These are phyloP conservation scores for Drosophila tristis DNA, from an alignment of 1,140 invertebrate genomes.

Conservation along the genomic window DNA sequence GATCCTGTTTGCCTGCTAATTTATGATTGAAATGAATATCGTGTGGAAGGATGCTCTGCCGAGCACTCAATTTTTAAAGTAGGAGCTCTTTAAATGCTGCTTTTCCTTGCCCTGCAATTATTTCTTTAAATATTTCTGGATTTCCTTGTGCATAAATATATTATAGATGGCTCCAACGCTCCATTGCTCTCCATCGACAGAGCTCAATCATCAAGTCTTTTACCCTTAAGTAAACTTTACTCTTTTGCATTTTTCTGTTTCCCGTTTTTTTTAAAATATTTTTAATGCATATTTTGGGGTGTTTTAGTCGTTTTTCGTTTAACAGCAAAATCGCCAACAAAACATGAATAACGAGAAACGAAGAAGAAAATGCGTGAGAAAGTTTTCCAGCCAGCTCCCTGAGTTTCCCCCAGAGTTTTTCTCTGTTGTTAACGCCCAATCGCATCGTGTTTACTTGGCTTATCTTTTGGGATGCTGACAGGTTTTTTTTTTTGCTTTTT, in stretches of 20 bases:
- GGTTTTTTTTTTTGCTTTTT: constrained; percentile 25
- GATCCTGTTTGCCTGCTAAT: constrained; percentile 20
- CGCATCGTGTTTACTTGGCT: constrained; percentile 58
- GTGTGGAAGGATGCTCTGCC: neutral
- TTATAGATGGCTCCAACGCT: constrained; percentile 28
- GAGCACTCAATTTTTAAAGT: too few relatives aligned
- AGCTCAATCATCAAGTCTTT: constrained; percentile 36
- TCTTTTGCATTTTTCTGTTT: constrained; percentile 25
- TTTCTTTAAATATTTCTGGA: too few relatives aligned
- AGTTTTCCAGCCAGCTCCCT: constrained; percentile 1
- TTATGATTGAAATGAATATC: constrained; percentile 28
- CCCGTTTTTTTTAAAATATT: constrained; percentile 13
- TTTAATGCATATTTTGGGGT: constrained; percentile 56
- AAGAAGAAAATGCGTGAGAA: constrained; percentile 19
- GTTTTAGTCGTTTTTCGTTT: constrained; percentile 10
- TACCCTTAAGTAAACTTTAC: constrained; percentile 33
- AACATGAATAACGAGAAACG: constrained; percentile 48
- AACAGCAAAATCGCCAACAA: constrained; percentile 41
- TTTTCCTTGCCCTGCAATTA: too few relatives aligned
- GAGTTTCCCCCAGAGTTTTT: neutral
- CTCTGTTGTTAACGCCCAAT: constrained; percentile 62
- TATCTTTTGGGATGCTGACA: constrained; percentile 53
- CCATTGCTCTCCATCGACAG: too few relatives aligned
- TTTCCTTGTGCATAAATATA: neutral
- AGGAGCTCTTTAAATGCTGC: too few relatives aligned